Conservation (phyloP, 2,888 invertebrate genomes). For the Eristalis arbustorum region DNA sequence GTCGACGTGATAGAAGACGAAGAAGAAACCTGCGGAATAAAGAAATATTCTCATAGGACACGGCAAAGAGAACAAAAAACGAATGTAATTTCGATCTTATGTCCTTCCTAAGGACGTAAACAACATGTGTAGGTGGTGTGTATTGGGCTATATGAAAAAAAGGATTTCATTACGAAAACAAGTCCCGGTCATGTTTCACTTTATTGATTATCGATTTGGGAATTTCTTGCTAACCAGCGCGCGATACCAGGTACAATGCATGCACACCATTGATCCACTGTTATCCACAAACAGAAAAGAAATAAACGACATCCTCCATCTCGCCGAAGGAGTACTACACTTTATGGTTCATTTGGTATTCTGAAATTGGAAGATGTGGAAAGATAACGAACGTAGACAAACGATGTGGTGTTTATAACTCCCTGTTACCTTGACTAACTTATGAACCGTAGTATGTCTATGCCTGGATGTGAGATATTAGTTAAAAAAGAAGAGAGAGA, state of each 20-base stretch:
- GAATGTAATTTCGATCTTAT: conserved; percentile 47
- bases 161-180: conserved; percentile 61
- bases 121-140: not conserved
- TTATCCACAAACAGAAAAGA: not conserved
- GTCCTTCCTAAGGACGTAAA: conserved; percentile 42
- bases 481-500: too few relatives aligned
- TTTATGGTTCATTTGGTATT: conserved; percentile 66
- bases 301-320: not conserved
- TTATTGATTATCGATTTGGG: conserved; percentile 80
- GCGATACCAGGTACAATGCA: conserved; percentile 60
- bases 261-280: conserved; percentile 51
- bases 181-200: conserved; percentile 69
- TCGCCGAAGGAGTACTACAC: conserved; percentile 26
- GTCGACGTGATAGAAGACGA: not conserved
- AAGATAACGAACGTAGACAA: conserved; percentile 18
- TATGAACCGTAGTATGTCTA: conserved; percentile 25
- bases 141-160: not conserved
- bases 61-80: not conserved
- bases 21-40: conserved; percentile 33
- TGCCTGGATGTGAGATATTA: not conserved
- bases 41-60: conserved; percentile 40
- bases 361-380: conserved; percentile 53
- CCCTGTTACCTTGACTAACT: conserved; percentile 60
- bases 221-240: conserved; percentile 70
- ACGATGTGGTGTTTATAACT: conserved; percentile 61